These are phyloP conservation scores for Operophtera brumata DNA, from an alignment of 2,888 invertebrate genomes.

Conservation along the genomic window DNA sequence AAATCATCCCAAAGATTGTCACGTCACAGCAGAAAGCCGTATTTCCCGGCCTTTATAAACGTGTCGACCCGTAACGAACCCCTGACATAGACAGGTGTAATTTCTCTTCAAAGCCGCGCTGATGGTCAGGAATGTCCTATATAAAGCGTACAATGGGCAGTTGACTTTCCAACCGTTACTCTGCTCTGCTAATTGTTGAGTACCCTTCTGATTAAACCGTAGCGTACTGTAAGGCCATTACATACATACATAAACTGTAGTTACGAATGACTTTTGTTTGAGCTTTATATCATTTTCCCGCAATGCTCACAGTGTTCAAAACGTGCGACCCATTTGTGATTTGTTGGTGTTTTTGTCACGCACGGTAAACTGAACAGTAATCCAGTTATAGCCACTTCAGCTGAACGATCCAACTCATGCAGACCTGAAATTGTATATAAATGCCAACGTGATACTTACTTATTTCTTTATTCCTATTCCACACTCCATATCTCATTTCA, in stretches of 20 bases:
- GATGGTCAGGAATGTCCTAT: conserved; percentile 49
- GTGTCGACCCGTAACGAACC: conserved; percentile 14
- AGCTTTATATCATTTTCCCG: no score
- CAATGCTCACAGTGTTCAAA: neutral
- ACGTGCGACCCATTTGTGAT: neutral
- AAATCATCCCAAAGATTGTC: conserved; percentile 2
- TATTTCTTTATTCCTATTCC: neutral
- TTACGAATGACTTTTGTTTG: neutral
- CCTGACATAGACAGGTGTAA: conserved; percentile 29
- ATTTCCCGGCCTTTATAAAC: conserved; percentile 17
- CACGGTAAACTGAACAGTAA: neutral
- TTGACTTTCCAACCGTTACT: conserved; percentile 15
- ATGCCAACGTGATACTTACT: neutral
- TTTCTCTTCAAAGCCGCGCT: conserved; percentile 40
- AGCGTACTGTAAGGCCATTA: neutral
- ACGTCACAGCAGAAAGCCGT: conserved; percentile 1
- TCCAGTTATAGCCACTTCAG: neutral
- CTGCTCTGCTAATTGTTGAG: conserved; percentile 14
- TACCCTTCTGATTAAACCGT: neutral
- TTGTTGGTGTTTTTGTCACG: neutral
- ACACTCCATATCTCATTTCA: neutral
- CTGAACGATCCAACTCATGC: neutral
- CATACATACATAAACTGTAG: no score
- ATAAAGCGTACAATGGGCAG: conserved; percentile 41
- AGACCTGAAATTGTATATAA: neutral